Evolutionary conservation across 2,888 invertebrate species (phyloP).

Genomic region (Chirona hameri): DNA sequence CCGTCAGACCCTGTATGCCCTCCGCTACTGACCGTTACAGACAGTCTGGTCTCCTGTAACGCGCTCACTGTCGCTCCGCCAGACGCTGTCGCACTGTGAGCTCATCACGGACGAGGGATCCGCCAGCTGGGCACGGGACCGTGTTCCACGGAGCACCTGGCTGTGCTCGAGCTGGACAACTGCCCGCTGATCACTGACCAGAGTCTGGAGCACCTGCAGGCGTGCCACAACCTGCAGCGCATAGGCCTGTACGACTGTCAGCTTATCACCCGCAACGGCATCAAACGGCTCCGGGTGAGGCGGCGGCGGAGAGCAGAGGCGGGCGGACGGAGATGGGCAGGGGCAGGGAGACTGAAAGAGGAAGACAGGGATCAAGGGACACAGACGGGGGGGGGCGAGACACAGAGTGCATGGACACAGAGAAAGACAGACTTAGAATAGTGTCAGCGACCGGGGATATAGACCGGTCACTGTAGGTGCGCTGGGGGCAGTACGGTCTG

Average conservation of each 20-base stretch:
- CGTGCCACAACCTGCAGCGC: conserved; percentile 91
- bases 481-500: too few relatives aligned
- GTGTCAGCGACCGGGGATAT: too few relatives aligned
- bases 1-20: too few relatives aligned
- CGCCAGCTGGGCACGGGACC: conserved; percentile 87
- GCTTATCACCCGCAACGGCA: conserved; percentile 94
- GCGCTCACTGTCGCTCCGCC: conserved; percentile 39
- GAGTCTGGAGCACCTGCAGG: conserved; percentile 87
- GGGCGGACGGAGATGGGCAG: background rate
- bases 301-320: background rate
- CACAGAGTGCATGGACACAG: too few relatives aligned
- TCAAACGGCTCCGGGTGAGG: conserved; percentile 84
- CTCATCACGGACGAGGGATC: conserved; percentile 98
- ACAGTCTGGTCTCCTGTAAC: too few relatives aligned
- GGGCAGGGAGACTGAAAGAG: too few relatives aligned
- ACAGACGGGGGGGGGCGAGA: too few relatives aligned
- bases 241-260: conserved; percentile 99
- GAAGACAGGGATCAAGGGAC: too few relatives aligned
- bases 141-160: conserved; percentile 88
- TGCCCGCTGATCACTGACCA: conserved; percentile 97
- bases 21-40: too few relatives aligned
- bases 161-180: conserved; percentile 95
- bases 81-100: conserved; percentile 99
- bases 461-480: too few relatives aligned
- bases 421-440: too few relatives aligned